Conservation (phyloP, 2,113 vertebrate species). For the Phycodurus eques region DNA sequence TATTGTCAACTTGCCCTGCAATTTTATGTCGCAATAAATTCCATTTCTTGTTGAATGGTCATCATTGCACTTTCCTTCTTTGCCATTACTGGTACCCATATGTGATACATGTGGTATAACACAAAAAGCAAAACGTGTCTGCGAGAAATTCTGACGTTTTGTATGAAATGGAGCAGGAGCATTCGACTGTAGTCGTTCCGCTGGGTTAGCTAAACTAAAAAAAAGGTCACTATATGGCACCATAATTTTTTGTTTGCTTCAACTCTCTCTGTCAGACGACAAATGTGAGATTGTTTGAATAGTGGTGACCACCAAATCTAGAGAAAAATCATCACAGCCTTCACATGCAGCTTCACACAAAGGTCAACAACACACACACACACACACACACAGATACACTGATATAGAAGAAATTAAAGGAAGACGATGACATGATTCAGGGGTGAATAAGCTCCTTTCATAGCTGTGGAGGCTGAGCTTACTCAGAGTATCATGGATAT, state of each 20-base stretch:
- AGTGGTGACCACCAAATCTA: not conserved
- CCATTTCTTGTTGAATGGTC: not conserved
- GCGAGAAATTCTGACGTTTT: not conserved
- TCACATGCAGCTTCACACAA: not conserved
- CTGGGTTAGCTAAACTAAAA: not conserved
- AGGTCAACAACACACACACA: not conserved
- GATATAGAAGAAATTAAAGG: not conserved
- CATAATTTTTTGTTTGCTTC: not conserved
- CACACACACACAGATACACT: not conserved
- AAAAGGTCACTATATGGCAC: not conserved
- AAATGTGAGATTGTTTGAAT: not conserved
- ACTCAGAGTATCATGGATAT: constrained; percentile 29
- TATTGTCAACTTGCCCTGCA: not conserved
- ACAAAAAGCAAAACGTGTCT: not conserved
- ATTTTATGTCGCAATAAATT: not conserved
- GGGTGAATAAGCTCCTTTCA: not conserved
- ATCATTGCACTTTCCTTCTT: not conserved
- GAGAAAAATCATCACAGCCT: not conserved
- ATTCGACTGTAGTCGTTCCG: too few species aligned
- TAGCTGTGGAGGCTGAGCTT: not conserved
- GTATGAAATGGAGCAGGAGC: not conserved
- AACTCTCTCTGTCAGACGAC: not conserved
- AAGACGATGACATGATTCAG: not conserved
- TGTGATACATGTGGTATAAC: not conserved
- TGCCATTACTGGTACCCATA: not conserved